Conservation (phyloP, 2,888 invertebrate genomes). For the Euzetes globulus region DNA sequence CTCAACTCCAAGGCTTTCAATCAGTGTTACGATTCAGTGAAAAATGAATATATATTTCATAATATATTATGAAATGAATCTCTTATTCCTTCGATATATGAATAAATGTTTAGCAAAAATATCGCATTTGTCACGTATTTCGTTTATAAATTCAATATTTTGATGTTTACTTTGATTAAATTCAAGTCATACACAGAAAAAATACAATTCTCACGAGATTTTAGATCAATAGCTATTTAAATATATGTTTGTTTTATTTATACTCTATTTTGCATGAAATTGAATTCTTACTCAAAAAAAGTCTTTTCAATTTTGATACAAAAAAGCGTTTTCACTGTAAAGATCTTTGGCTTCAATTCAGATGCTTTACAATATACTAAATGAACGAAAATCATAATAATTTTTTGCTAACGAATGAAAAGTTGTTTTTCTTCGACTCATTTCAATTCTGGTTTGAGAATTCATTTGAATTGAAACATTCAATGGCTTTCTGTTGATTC, state of each 20-base stretch:
- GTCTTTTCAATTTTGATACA: not conserved
- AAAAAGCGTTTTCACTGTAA: not conserved
- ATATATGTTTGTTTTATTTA: slow-evolving; percentile 2
- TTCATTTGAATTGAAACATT: too few species aligned
- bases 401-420: too few species aligned
- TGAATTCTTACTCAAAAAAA: not conserved
- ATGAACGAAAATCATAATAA: not conserved
- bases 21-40: too few species aligned
- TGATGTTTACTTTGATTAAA: slow-evolving; percentile 18
- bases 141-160: not conserved
- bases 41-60: too few species aligned
- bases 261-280: slow-evolving; percentile 13
- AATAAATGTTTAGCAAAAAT: not conserved
- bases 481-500: too few species aligned
- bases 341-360: not conserved
- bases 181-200: slow-evolving; percentile 1
- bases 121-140: slow-evolving; percentile 4
- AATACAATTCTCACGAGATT: not conserved
- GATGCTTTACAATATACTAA: not conserved
- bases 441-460: too few species aligned
- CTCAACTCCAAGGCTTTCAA: too few species aligned
- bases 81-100: not conserved
- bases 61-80: not conserved
- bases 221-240: not conserved
- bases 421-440: too few species aligned